Base-by-base conservation (phyloP, 2,888 invertebrate genomes). In the Kryphioiulus occultus region DNA sequence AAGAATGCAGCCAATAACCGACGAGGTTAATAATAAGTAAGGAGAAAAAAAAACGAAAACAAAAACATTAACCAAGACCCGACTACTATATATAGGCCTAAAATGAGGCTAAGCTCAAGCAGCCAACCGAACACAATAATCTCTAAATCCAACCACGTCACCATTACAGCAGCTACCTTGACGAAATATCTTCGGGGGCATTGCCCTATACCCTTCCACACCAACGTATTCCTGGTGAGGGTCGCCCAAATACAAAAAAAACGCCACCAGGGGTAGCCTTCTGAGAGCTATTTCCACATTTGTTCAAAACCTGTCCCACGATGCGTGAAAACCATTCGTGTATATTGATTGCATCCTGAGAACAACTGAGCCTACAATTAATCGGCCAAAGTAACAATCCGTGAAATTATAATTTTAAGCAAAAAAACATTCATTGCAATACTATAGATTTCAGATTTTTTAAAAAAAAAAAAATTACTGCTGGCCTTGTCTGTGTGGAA, bases 101-200 rank as follows among this genome's bases (percentile, higher is more conserved):
- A 12, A 22, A n/a, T 7, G 59, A 59, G 59, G 59, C 68, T 68
- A 68, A 68, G n/a, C 7, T 1, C 68, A 68, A 4, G 9, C 7
- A 26, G 68, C 2, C 68, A 68, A 68, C 22, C 68, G 4, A 26
- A 68, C 26, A 22, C 26, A 26, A 9, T 26, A 10, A 3, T 68
- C 59, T 19, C 4, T n/a, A 59, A 59, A 59, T 59, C 12, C 22
- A 26, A n/a, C 68, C 68, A 68, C 68, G 68, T 68, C 68, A 68
- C 68, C 59, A 59, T 59, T n/a, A 59, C 59, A 59, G 59, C 68
- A 26, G 68, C 26, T 68, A 68, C 68, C 68, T 68, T 68, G 68
- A n/a, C 9, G 68, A 12, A 26, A 68, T 26, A 26, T 22, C 26
- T 68, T n/a, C 68, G 68, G 26, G 68, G 68, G 68, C 68, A 68